Base-by-base conservation (phyloP, 2,888 invertebrate species). In the Chalcis sispes region DNA sequence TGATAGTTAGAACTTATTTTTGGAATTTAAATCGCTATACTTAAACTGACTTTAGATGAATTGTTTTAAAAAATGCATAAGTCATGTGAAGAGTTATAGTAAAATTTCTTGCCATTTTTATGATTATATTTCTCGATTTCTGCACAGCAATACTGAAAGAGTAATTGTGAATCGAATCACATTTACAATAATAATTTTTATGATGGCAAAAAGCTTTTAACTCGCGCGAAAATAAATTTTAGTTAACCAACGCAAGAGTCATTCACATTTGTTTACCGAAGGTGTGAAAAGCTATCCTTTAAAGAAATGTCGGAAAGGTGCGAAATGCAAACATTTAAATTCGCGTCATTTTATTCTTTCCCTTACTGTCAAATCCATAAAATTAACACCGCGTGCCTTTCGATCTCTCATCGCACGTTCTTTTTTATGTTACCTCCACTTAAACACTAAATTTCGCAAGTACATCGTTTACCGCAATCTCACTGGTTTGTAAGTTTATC, bases 201-300 rank as follows among this genome's bases (percentile, higher is more conserved):
- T n/a, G n/a, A n/a, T n/a, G n/a, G n/a, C n/a, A n/a, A n/a, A n/a
- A n/a, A n/a, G n/a, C n/a, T 32, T 32, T 32, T 8, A 32, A 5
- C 32, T 5, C 32, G 32, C 3, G 8, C 8, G 23, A 42, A 66
- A n/a, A 13, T 7, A 10, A 62, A 27, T 8, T 29, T 15, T 2
- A 3, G 18, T 15, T 42, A 15, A 1, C 18, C 4, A 8, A 18
- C 20, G 23, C 8, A 32, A 56, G 25, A 46, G 8, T 13, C 32
- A 29, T 20, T 50, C 32, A 10, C 5, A 54, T 27, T 2, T 27
- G 36, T 23, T 5, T 15, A 36, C 25, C 40, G 32, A 50, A 74
- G 73, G 73, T 74, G 73, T 36, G 61, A 74, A 74, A 74, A 74
- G 73, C 61, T 27, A 13, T 32, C 48, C 29, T 25, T n/a, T 25